phyloP scores from a whole-genome alignment of 2,888 invertebrate genomes.

The Ophraella communa region DNA sequence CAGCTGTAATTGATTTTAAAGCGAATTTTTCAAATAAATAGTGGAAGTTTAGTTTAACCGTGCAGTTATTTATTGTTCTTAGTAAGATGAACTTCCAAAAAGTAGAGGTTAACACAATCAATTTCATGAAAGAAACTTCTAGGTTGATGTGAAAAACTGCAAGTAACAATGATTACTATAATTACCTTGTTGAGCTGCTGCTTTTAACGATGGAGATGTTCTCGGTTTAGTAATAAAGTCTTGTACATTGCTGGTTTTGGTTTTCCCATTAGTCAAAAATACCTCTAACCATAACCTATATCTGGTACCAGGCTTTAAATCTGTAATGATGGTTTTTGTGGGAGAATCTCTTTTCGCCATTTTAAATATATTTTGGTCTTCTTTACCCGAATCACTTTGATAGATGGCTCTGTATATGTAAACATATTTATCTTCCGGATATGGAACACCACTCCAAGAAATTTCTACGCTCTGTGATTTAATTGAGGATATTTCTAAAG shows the following conservation, averaged over 20 bases:
- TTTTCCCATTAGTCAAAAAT: slow-evolving; percentile 87
- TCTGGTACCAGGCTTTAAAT: slow-evolving; percentile 79
- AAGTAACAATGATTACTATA: background rate
- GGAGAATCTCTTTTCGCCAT: slow-evolving; percentile 76
- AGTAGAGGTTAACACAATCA: no score
- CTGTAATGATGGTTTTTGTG: slow-evolving; percentile 70
- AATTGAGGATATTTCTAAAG: slow-evolving; percentile 68
- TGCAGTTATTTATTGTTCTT: no score
- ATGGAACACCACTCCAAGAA: slow-evolving; percentile 83
- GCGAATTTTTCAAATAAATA: no score
- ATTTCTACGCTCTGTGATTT: slow-evolving; percentile 81
- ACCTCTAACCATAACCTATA: slow-evolving; percentile 90
- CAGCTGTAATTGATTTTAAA: no score
- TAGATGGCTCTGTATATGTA: slow-evolving; percentile 88
- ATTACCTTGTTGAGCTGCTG: slow-evolving; percentile 62
- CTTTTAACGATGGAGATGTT: slow-evolving; percentile 61
- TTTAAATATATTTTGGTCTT: slow-evolving; percentile 76
- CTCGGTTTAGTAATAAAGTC: slow-evolving; percentile 86
- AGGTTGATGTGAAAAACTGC: background rate
- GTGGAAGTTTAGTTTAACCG: no score
- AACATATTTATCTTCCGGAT: slow-evolving; percentile 88
- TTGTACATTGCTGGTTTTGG: slow-evolving; percentile 88
- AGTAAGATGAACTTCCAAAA: no score
- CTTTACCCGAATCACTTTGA: slow-evolving; percentile 76
- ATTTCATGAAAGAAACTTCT: no score